Conservation (phyloP, 2,888 invertebrate genomes). For the Xanthorhoe designata region DNA sequence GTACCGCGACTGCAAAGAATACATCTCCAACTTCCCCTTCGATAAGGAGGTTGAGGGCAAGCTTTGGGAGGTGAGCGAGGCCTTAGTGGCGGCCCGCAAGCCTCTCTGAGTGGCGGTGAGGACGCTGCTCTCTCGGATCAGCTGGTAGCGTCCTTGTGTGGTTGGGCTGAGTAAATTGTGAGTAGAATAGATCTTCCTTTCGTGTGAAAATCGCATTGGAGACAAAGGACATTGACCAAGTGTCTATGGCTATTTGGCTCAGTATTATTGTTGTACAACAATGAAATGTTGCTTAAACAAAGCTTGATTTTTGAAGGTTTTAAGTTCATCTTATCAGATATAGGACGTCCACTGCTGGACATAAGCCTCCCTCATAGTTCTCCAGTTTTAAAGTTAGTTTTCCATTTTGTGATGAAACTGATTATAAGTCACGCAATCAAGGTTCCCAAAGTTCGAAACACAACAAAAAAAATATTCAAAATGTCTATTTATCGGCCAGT, state of each 20-base stretch:
- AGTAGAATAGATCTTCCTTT: conserved; percentile 1
- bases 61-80: conserved; percentile 90
- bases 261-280: too few relatives aligned
- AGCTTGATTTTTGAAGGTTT: too few relatives aligned
- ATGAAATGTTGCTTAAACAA: too few relatives aligned
- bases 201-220: not conserved
- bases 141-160: conserved; percentile 15
- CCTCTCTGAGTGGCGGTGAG: conserved; percentile 57
- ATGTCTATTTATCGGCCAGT: too few relatives aligned
- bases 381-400: too few relatives aligned
- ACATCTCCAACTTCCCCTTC: conserved; percentile 86
- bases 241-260: not conserved
- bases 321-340: too few relatives aligned
- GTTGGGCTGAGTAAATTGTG: not conserved
- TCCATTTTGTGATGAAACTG: too few relatives aligned
- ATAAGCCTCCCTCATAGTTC: too few relatives aligned
- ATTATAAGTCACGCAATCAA: too few relatives aligned
- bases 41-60: conserved; percentile 86
- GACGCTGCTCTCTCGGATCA: conserved; percentile 36
- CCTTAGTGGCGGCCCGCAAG: conserved; percentile 76
- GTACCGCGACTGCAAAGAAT: conserved; percentile 90
- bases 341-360: too few relatives aligned
- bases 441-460: too few relatives aligned
- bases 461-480: too few relatives aligned
- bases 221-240: not conserved